Conservation (phyloP, 2,113 vertebrate species). For the Nematolebias whitei region DNA sequence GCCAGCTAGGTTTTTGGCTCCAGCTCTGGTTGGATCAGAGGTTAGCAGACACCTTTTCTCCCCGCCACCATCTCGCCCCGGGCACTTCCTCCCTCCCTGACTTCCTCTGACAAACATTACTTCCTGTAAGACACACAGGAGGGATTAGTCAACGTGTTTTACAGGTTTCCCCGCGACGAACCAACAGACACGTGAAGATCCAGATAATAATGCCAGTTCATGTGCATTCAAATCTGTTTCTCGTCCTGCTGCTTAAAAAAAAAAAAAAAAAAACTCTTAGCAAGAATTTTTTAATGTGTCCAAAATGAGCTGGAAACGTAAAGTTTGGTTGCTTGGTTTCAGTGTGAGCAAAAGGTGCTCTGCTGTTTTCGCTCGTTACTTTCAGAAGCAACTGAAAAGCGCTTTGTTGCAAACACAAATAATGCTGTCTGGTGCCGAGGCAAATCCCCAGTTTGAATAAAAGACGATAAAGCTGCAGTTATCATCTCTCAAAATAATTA, state of each 20-base stretch:
- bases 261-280: too few relatives aligned
- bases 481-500: neutral
- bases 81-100: slow-evolving; percentile 55
- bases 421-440: slow-evolving; percentile 3
- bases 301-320: neutral
- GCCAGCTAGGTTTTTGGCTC: slow-evolving; percentile 3
- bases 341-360: neutral
- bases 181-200: too few relatives aligned
- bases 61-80: slow-evolving; percentile 26
- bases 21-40: slow-evolving; percentile 51
- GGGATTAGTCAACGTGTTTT: slow-evolving; percentile 61
- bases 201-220: neutral
- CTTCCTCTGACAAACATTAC: slow-evolving; percentile 67
- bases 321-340: neutral
- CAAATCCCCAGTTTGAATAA: slow-evolving; percentile 16
- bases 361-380: slow-evolving; percentile 25
- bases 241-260: neutral
- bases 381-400: slow-evolving; percentile 9
- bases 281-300: too few relatives aligned
- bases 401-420: too few relatives aligned
- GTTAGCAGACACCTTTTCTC: slow-evolving; percentile 65
- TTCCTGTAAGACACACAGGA: slow-evolving; percentile 63
- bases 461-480: slow-evolving; percentile 10
- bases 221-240: neutral
- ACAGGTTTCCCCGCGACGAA: too few relatives aligned